Evolutionary conservation across 2,113 vertebrate genomes (phyloP).

Genomic region (Cebus imitator): DNA sequence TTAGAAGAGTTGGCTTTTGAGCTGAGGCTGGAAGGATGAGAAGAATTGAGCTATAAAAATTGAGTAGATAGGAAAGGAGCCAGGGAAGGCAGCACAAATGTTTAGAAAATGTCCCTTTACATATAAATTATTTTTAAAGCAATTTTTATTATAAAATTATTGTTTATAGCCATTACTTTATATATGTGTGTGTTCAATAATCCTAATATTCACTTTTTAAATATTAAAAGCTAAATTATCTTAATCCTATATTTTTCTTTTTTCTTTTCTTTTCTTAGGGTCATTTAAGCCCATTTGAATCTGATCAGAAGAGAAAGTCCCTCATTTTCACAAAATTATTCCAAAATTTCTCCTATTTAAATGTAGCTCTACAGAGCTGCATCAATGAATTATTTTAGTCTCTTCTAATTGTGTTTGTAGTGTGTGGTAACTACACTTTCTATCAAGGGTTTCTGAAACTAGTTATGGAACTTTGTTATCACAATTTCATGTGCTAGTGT

Average conservation of each 20-base stretch:
- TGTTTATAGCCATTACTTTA: background rate
- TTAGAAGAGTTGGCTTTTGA: background rate
- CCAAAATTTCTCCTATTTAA: background rate
- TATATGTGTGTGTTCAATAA: background rate
- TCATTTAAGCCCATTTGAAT: background rate
- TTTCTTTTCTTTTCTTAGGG: background rate
- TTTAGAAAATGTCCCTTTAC: background rate
- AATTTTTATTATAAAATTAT: background rate
- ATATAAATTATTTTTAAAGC: background rate
- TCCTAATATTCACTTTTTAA: background rate
- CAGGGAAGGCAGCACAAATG: background rate
- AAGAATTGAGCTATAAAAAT: background rate
- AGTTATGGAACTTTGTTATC: conserved; percentile 1
- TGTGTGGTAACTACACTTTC: background rate
- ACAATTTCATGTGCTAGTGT: background rate
- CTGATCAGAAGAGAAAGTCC: background rate
- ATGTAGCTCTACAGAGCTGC: background rate
- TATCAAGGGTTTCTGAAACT: conserved; percentile 8
- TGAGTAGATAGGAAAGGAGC: background rate
- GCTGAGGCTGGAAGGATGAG: background rate
- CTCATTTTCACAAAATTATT: background rate
- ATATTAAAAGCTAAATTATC: background rate
- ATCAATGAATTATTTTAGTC: background rate
- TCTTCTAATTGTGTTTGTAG: background rate
- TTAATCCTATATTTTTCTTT: background rate